Conservation (phyloP, 2,888 invertebrate species). For the Andrena haemorrhoa region DNA sequence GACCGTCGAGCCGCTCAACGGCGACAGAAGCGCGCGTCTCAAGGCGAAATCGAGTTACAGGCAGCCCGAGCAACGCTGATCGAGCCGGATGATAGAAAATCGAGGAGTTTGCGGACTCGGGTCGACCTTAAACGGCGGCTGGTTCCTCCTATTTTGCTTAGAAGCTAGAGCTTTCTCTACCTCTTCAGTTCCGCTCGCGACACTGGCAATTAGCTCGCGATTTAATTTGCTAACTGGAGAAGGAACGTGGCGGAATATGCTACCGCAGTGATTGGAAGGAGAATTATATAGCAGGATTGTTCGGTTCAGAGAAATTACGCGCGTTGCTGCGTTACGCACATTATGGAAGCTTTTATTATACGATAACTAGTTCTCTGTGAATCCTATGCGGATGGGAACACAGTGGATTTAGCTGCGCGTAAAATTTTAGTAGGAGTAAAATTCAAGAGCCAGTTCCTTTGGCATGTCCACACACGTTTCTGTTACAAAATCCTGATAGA, state of each 20-base stretch:
- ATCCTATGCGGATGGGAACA: neutral
- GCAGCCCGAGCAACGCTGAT: no score
- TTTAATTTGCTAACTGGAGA: no score
- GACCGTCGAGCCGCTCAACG: neutral
- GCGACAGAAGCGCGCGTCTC: constrained; percentile 1
- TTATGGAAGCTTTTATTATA: neutral
- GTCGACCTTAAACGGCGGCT: no score
- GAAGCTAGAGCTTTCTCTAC: no score
- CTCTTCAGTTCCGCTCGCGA: no score
- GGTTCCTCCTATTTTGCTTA: no score
- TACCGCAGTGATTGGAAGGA: neutral
- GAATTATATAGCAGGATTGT: constrained; percentile 1
- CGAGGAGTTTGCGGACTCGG: no score
- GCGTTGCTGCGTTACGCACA: neutral
- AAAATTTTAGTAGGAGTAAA: constrained; percentile 30
- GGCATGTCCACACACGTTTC: constrained; percentile 4
- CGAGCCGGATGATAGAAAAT: no score
- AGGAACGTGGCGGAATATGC: no score
- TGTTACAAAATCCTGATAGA: constrained; percentile 11
- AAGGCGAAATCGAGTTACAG: neutral
- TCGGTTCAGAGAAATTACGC: constrained; percentile 12
- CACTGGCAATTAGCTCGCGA: no score
- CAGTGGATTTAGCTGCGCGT: neutral
- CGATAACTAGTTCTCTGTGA: neutral
- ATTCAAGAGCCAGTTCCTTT: constrained; percentile 12